Evolutionary conservation across 2,113 vertebrate genomes (phyloP).

Genomic region (Gymnobelideus leadbeateri): DNA sequence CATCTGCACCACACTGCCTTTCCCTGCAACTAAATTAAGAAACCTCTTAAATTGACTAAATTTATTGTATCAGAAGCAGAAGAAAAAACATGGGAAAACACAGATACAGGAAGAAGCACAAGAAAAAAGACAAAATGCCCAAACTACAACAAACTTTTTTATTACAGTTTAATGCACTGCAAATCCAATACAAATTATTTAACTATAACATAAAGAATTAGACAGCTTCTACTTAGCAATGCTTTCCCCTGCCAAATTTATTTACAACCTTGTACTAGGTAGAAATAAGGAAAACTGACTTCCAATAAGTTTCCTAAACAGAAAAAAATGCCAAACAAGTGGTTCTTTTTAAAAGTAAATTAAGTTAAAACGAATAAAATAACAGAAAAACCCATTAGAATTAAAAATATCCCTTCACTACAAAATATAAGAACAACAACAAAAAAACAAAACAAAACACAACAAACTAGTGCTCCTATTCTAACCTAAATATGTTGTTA

Average conservation of each 20-base stretch:
- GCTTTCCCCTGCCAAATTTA: background rate
- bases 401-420: background rate
- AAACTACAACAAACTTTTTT: constrained; percentile 22
- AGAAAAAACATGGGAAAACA: background rate
- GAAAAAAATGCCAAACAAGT: background rate
- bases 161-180: background rate
- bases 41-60: background rate
- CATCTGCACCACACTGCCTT: background rate
- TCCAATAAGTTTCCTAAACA: background rate
- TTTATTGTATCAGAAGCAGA: background rate
- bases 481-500: background rate
- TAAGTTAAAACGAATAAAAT: background rate
- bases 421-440: background rate
- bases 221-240: constrained; percentile 13
- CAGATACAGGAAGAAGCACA: background rate
- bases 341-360: constrained; percentile 18
- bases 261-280: background rate
- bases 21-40: background rate
- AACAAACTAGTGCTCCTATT: background rate
- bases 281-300: background rate
- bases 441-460: background rate
- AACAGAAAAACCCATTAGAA: background rate
- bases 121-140: background rate
- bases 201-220: constrained; percentile 31
- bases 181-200: constrained; percentile 24